Base-by-base conservation (phyloP, 1,140 invertebrate genomes). In the Ylistrum balloti region DNA sequence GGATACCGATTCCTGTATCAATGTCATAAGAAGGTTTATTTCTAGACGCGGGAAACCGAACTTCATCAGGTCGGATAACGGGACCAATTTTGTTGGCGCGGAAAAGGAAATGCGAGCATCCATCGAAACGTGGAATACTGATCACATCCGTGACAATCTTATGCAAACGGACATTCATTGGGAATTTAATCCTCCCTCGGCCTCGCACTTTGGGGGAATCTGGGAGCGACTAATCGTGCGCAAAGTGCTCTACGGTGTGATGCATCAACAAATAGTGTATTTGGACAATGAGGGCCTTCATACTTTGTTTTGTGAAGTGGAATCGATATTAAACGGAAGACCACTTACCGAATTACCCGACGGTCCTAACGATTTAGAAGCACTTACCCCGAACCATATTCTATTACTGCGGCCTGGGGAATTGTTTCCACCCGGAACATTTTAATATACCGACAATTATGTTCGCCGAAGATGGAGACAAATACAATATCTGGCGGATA, bases 111-210 rank as follows among this genome's bases (percentile, higher is more conserved):
- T 95, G 86, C 33, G 41, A 88, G 90, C 90, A 38, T 32, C 13
- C 28, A 88, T 95, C 2, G 28, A 74, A 28, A 74, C 90, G 74
- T 93, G 90, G 94, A 92, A 95, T 45, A 17, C 86, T 11, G 22
- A 34, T 35, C 33, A 89, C n/a, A 92, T 93, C 33, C 5, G 13
- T 38, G 5, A 38, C 5, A 5, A 38, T 38, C 5, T 38, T 5
- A 5, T 38, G 13, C 48, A 90, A 33, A 87, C 90, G 15, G 41
- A 90, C 11, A 96, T 95, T n/a, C 87, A 94, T 45, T 97, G 96
- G 96, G 92, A 96, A 90, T 96, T 96, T 89, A 96, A 95, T 85
- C 95, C 95, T 32, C 94, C 96, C 20, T 87, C 92, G 85, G 93
- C 93, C 22, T 94, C 95, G 7, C 95, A 96, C 88, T 95, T 95